Percentiles rank a stretch among this genome's conserved stretches.
These are phyloP conservation scores for Hemaris fuciformis DNA, from an alignment of 2,888 invertebrate species.

Conservation along the genomic window DNA sequence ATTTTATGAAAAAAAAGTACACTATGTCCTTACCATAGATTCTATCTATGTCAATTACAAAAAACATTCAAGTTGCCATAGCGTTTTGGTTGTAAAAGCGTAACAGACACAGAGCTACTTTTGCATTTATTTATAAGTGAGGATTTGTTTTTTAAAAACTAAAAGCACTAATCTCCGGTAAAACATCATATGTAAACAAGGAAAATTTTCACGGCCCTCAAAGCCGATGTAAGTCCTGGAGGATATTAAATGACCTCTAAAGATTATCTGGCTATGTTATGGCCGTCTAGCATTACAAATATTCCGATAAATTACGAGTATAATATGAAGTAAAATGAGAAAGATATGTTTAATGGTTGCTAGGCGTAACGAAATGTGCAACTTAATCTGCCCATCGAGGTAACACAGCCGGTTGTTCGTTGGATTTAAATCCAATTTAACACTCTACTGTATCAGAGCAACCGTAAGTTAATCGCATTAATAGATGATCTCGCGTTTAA, in stretches of 20 bases:
- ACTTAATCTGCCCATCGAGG: conserved; percentile 22
- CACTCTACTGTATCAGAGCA: conserved; percentile 14
- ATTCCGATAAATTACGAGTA: conserved; percentile 7
- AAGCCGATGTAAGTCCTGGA: background rate
- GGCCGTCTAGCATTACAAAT: conserved; percentile 4
- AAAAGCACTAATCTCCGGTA: background rate
- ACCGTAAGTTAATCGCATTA: conserved; percentile 18
- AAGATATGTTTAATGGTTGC: conserved; percentile 13
- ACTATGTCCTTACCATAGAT: no score
- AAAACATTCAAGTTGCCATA: no score
- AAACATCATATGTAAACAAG: background rate
- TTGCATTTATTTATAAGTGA: no score
- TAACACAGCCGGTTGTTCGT: conserved; percentile 19
- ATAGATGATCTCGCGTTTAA: conserved; percentile 17
- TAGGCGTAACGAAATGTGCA: conserved; percentile 20
- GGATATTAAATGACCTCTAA: background rate
- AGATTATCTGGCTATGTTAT: background rate
- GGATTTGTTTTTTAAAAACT: background rate
- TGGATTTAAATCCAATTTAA: conserved; percentile 22
- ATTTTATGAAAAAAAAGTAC: no score
- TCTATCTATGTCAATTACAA: no score
- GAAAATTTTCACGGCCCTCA: background rate
- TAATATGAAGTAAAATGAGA: conserved; percentile 14
- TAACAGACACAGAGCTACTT: no score
- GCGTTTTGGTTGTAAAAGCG: no score